These are phyloP conservation scores for Cairina moschata DNA, from an alignment of 2,113 vertebrate species.

Conservation along the genomic window DNA sequence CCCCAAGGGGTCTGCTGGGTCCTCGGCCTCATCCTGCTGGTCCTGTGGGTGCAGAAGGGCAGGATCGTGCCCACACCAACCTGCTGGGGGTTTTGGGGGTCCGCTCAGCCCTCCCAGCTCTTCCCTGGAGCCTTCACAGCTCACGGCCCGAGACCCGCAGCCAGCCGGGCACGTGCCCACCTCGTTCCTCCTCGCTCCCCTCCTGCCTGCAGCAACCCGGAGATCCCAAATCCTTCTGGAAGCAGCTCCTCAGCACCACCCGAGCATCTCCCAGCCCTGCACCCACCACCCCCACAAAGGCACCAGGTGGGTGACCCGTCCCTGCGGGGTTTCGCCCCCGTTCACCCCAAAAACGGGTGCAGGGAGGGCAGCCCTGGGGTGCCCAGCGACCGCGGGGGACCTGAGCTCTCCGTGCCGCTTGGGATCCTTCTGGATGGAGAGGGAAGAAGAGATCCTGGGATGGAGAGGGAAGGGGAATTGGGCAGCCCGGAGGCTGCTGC, in stretches of 20 bases:
- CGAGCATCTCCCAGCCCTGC: not conserved
- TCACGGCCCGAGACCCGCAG: not conserved
- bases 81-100: no score
- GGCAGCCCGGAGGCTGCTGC: not conserved
- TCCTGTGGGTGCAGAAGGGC: not conserved
- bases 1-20: not conserved
- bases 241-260: not conserved
- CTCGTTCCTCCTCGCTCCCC: no score
- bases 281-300: accelerated
- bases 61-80: not conserved
- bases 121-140: not conserved
- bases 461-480: no score
- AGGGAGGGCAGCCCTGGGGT: not conserved
- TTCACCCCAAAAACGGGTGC: not conserved
- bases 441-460: no score
- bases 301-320: not conserved
- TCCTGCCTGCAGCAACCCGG: accelerated
- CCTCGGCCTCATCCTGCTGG: not conserved
- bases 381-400: accelerated
- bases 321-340: accelerated
- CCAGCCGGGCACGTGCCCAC: not conserved
- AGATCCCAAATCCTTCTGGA: not conserved
- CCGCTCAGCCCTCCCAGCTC: not conserved
- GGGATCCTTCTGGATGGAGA: not conserved
- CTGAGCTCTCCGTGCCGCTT: accelerated